Percentiles rank a stretch among this genome's conserved stretches.
These are phyloP conservation scores for Diplolepis rosae DNA, from an alignment of 2,888 invertebrate species.

Conservation along the genomic window DNA sequence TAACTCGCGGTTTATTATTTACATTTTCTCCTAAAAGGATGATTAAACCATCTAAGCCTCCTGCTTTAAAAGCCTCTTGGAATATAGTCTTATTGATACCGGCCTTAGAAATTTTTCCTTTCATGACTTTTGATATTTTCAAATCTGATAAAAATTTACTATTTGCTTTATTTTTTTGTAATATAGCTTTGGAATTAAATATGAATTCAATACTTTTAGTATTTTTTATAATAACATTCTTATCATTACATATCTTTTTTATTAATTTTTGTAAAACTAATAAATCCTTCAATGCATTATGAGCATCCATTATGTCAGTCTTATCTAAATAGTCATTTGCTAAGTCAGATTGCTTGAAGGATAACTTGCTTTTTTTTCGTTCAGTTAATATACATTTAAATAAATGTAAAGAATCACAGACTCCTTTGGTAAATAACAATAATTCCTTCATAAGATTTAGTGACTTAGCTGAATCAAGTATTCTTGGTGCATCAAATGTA, in stretches of 20 bases:
- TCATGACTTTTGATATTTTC: too few relatives aligned
- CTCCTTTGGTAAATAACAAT: constrained; percentile 25
- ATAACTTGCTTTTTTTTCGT: not conserved
- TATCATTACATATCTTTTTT: too few relatives aligned
- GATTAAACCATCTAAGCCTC: too few relatives aligned
- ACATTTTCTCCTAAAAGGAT: constrained; percentile 20
- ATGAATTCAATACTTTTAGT: too few relatives aligned
- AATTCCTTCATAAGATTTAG: constrained; percentile 10
- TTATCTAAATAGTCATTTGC: not conserved
- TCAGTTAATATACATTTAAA: constrained; percentile 6
- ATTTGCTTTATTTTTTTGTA: too few relatives aligned
- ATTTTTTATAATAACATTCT: constrained; percentile 6
- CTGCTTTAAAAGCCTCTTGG: too few relatives aligned
- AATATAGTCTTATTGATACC: too few relatives aligned
- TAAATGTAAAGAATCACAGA: not conserved
- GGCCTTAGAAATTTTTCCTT: too few relatives aligned
- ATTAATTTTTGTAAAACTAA: too few relatives aligned
- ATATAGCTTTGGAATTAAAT: too few relatives aligned
- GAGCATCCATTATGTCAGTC: constrained; percentile 12
- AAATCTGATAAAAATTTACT: too few relatives aligned
- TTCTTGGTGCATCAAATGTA: not conserved
- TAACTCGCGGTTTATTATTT: constrained; percentile 6
- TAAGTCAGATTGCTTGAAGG: not conserved
- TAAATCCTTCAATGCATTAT: constrained; percentile 22
- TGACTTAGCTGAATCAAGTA: not conserved